Conservation (phyloP, 2,797 vertebrate genomes). For the Cossypha heuglini region DNA sequence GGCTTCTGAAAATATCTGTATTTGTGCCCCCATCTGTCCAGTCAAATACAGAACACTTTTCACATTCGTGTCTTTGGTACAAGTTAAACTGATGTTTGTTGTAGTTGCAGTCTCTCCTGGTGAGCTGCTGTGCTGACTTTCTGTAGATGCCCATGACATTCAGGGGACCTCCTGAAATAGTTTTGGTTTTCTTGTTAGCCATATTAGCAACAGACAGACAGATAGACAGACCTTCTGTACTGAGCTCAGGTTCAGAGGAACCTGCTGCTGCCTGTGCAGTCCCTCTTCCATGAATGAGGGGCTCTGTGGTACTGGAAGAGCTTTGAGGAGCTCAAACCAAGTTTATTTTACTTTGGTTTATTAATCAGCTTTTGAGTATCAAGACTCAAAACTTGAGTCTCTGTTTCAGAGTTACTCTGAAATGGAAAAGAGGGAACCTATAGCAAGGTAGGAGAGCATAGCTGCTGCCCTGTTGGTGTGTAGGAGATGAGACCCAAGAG, state of each 20-base stretch:
- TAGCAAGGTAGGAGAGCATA: background rate
- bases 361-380: background rate
- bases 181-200: background rate
- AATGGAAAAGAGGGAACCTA: background rate
- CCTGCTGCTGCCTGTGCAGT: background rate
- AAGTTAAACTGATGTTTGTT: background rate
- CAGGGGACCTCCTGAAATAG: background rate
- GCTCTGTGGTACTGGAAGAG: background rate
- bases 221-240: background rate
- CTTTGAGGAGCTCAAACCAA: background rate
- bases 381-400: background rate
- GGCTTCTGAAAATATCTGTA: background rate
- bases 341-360: background rate
- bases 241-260: background rate
- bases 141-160: background rate
- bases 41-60: background rate
- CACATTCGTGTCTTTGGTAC: accelerated
- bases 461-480: background rate
- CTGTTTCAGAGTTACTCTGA: background rate
- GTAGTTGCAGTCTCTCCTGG: background rate
- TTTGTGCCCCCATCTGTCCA: background rate
- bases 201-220: background rate
- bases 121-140: background rate
- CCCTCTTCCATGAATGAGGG: background rate
- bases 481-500: background rate